Percentiles rank a stretch among this genome's conserved stretches.
These are phyloP conservation scores for Ophioninae sp. DNA, from an alignment of 2,888 invertebrate species.

Conservation along the genomic window DNA sequence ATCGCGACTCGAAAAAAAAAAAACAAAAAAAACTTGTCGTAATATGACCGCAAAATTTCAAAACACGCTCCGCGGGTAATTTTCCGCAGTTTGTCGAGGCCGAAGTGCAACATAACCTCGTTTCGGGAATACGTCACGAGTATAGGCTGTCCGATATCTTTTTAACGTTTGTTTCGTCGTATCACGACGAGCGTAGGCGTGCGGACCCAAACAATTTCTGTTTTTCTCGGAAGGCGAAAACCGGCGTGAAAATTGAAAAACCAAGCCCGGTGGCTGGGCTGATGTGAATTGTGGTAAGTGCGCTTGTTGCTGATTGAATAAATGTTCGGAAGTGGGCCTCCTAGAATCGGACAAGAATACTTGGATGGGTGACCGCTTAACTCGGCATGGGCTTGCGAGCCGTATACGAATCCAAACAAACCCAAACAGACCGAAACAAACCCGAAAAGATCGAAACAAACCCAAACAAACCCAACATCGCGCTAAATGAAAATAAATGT, in stretches of 20 bases:
- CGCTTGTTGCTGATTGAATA: too few relatives aligned
- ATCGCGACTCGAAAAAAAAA: background rate
- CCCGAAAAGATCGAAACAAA: too few relatives aligned
- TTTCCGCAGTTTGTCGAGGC: background rate
- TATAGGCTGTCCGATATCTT: background rate
- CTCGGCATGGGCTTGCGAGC: too few relatives aligned
- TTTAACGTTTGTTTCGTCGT: constrained; percentile 1
- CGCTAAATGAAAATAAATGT: too few relatives aligned
- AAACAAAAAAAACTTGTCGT: background rate
- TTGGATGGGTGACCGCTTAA: too few relatives aligned
- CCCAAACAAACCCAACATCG: too few relatives aligned
- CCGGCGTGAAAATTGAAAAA: background rate
- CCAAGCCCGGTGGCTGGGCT: background rate
- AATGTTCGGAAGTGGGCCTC: too few relatives aligned
- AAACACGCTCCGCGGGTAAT: constrained; percentile 4
- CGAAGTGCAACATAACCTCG: constrained; percentile 12
- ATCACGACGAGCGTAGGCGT: background rate
- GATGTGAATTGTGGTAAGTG: background rate
- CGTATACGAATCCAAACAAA: too few relatives aligned
- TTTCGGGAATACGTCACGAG: constrained; percentile 5
- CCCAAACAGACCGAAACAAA: too few relatives aligned
- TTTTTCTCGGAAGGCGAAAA: background rate
- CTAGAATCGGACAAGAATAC: too few relatives aligned
- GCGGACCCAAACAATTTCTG: background rate
- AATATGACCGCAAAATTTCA: background rate